phyloP scores from a whole-genome alignment of 2,113 vertebrate genomes.

The Mixornis gularis region DNA sequence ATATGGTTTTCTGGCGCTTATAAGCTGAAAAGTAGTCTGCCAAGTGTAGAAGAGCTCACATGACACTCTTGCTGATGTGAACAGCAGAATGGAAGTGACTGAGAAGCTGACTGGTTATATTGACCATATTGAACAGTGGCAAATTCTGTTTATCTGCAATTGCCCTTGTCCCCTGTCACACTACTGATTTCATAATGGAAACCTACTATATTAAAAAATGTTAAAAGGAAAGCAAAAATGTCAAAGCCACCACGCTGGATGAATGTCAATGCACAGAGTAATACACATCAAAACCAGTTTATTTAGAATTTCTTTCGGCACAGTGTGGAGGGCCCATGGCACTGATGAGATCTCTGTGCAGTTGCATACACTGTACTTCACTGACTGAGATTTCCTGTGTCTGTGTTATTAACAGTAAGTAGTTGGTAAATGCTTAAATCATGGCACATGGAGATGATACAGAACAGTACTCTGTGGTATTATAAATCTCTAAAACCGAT shows the following conservation, averaged over 20 bases:
- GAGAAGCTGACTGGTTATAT: neutral
- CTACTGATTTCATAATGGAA: neutral
- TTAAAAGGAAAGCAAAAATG: neutral
- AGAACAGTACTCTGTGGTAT: constrained; percentile 18
- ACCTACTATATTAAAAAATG: neutral
- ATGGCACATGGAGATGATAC: constrained; percentile 18
- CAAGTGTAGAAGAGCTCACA: neutral
- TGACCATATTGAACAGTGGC: neutral
- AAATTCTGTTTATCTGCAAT: neutral
- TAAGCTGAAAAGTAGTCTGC: neutral
- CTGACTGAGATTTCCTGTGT: neutral
- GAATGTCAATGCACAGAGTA: neutral
- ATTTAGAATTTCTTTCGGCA: neutral
- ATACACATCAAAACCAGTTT: neutral
- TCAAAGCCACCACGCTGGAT: neutral
- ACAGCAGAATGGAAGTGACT: neutral
- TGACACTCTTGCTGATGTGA: neutral
- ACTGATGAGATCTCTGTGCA: neutral
- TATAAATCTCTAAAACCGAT: constrained; percentile 56
- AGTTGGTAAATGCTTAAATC: constrained; percentile 39
- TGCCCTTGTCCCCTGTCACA: neutral
- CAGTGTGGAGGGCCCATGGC: neutral
- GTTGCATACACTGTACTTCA: neutral
- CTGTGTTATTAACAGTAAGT: constrained; percentile 49
- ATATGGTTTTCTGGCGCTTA: neutral